These are phyloP conservation scores for Dryas iulia DNA, from an alignment of 1,140 invertebrate genomes.

Conservation along the genomic window DNA sequence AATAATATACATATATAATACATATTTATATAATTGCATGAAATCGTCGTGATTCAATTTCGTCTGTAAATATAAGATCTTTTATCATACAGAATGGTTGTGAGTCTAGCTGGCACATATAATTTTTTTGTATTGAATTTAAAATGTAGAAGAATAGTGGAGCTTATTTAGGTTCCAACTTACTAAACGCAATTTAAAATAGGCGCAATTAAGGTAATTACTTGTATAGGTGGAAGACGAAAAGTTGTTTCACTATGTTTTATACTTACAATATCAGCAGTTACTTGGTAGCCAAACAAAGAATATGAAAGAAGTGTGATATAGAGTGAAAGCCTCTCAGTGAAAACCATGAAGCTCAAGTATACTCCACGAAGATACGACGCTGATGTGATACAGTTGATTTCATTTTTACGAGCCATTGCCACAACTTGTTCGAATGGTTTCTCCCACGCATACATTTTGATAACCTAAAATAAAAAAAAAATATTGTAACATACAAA, in stretches of 20 bases:
- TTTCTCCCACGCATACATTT: slow-evolving; percentile 95
- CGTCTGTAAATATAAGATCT: background rate
- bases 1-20: background rate
- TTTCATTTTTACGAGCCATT: slow-evolving; percentile 81
- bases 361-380: slow-evolving; percentile 87
- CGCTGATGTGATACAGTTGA: slow-evolving; percentile 84
- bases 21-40: background rate
- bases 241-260: too few relatives aligned
- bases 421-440: slow-evolving; percentile 83
- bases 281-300: slow-evolving; percentile 84
- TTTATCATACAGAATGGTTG: background rate
- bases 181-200: background rate
- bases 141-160: background rate
- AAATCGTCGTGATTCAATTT: background rate
- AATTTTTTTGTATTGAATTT: background rate
- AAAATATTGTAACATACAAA: background rate
- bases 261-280: slow-evolving; percentile 83
- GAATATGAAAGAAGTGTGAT: slow-evolving; percentile 87
- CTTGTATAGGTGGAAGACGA: too few relatives aligned
- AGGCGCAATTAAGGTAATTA: too few relatives aligned
- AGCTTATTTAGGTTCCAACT: background rate
- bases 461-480: slow-evolving; percentile 85
- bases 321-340: slow-evolving; percentile 87
- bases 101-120: too few relatives aligned
- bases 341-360: slow-evolving; percentile 85